phyloP scores from a whole-genome alignment of 2,888 invertebrate species.

The Busseola fusca region DNA sequence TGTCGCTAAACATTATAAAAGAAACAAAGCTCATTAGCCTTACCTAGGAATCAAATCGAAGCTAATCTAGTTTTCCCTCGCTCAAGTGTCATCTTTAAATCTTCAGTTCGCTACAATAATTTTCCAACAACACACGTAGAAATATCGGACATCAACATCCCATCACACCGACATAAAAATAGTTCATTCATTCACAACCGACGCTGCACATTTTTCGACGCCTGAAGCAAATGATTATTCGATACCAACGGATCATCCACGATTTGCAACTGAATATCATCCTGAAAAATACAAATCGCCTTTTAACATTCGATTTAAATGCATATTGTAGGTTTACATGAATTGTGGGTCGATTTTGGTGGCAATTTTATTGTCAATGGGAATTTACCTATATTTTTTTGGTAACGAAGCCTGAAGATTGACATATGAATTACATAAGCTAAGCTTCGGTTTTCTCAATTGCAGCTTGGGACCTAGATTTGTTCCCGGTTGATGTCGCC shows the following conservation, averaged over 20 bases:
- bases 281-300: conserved; percentile 48
- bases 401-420: conserved; percentile 11
- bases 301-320: conserved; percentile 48
- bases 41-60: not conserved
- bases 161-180: conserved; percentile 18
- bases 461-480: no score
- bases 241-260: conserved; percentile 45
- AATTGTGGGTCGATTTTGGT: conserved; percentile 33
- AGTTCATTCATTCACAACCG: conserved; percentile 32
- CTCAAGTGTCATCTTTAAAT: not conserved
- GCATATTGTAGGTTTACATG: conserved; percentile 41
- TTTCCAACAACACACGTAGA: not conserved
- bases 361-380: conserved; percentile 7
- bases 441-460: no score
- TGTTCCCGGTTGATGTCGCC: not conserved
- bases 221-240: conserved; percentile 52
- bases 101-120: not conserved
- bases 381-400: conserved; percentile 14
- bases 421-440: conserved; percentile 3
- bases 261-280: conserved; percentile 45
- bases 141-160: conserved; percentile 28
- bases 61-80: not conserved
- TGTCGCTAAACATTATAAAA: not conserved
- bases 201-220: conserved; percentile 43
- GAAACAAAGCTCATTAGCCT: not conserved